Evolutionary conservation across 2,888 invertebrate genomes (phyloP), one percentile per base, ranked within the genome.

Genomic region (Mythimna pallens): DNA sequence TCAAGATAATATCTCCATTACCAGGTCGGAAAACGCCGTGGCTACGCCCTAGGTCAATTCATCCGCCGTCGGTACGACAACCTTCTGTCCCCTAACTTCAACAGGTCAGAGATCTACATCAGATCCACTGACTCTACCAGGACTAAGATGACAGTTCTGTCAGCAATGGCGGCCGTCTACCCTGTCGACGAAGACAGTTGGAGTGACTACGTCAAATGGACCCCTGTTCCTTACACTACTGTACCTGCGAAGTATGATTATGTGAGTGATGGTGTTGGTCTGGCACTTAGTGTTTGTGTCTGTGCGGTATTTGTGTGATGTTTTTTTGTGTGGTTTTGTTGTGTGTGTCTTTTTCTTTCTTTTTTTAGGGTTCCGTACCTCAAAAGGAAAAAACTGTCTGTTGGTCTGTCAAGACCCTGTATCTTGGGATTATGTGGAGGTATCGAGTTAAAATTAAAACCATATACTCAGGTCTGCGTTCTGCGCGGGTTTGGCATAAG

Each of bases 61-160:
- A 77, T 81, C 6, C 82, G 82, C 5, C 5, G 73, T 1, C 88
- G 92, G 0, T 93, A 93, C 76, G 77, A 81, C 8, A 70, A 79
- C 2, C 80, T 92, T 4, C 81, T 93, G 5, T 88, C 92, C 0
- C 81, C 83, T 0, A 67, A 77, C 20, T 93, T 89, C 85, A 92
- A 93, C 80, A 78, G 17, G 3, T 92, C 93, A 0, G 91, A 93
- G 79, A 89, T 93, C 58, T 92, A 90, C 84, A 87, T 93, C 58
- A 86, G 92, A 0, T 90, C 92, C 8, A 92, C 93, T 1, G 93
- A 93, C 81, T 90, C 90, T 34, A 90, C 90, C 0, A 87, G 93
- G 4, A 64, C 91, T 2, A 92, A 93, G 84, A 92, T 92, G 92
- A 90, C 93, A 0, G 82, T 88, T 0, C 85, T 93, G 2, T 30